Percentiles rank a stretch among this genome's conserved stretches.
Conservation (phyloP, 1,140 invertebrate genomes). For the Bradysia coprophila region DNA sequence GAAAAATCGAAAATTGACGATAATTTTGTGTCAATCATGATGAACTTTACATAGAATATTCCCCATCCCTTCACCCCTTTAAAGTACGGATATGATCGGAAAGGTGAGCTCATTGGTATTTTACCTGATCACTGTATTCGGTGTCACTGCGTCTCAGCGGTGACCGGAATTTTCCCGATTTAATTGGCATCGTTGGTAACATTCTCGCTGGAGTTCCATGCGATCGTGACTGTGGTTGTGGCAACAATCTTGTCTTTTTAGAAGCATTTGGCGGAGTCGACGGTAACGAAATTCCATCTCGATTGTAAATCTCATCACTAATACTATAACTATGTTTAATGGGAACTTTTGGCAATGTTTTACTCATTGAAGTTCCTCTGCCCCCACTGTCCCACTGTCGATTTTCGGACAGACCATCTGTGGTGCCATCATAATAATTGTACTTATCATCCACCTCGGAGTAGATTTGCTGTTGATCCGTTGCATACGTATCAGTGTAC, state of each 20-base stretch:
- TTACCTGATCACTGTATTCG: neutral
- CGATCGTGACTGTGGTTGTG: conserved; percentile 13
- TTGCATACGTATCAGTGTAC: neutral
- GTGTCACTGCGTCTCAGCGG: neutral
- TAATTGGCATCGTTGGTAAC: conserved; percentile 6
- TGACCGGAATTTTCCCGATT: neutral
- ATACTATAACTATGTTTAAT: conserved; percentile 8
- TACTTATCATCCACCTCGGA: neutral
- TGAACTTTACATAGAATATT: too few species aligned
- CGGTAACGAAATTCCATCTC: conserved; percentile 9
- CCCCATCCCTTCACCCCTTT: too few species aligned
- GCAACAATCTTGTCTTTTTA: conserved; percentile 18
- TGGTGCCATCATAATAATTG: neutral
- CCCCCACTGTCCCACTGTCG: conserved; percentile 50
- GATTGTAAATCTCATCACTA: conserved; percentile 11
- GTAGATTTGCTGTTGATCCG: neutral
- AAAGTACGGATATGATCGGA: too few species aligned
- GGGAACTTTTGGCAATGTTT: conserved; percentile 10
- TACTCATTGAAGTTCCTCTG: conserved; percentile 9
- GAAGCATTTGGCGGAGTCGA: conserved; percentile 11
- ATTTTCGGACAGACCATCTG: conserved; percentile 24
- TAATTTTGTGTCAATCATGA: too few species aligned
- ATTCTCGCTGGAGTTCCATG: conserved; percentile 20
- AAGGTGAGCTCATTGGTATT: too few species aligned
- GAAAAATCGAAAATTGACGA: too few species aligned